Conservation (phyloP, 2,797 vertebrate species). For the Picus viridis region DNA sequence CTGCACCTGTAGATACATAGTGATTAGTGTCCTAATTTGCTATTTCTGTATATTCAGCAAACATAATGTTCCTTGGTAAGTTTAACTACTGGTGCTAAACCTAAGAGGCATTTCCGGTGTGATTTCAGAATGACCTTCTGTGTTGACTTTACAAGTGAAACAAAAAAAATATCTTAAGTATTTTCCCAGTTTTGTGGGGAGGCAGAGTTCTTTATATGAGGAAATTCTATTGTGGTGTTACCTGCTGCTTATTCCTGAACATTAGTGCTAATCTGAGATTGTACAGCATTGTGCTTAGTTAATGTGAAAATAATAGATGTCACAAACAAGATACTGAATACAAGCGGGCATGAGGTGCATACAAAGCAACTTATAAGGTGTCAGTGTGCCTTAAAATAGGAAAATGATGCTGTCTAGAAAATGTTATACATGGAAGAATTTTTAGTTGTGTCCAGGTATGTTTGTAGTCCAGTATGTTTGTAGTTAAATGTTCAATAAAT, state of each 20-base stretch:
- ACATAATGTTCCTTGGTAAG: background rate
- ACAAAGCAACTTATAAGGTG: background rate
- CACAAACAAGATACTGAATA: background rate
- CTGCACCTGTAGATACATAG: background rate
- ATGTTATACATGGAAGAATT: background rate
- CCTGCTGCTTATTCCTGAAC: background rate
- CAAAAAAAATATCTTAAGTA: background rate
- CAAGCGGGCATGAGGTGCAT: background rate
- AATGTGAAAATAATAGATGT: background rate
- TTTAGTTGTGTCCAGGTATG: too few relatives aligned
- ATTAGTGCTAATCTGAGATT: background rate
- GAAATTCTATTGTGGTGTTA: background rate
- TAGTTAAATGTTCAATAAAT: constrained; percentile 36
- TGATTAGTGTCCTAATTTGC: background rate
- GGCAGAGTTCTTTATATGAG: background rate
- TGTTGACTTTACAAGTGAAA: background rate
- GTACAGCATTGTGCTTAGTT: background rate
- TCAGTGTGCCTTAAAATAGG: background rate
- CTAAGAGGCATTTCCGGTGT: background rate
- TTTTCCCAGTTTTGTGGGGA: background rate
- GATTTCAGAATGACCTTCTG: background rate
- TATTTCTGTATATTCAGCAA: background rate
- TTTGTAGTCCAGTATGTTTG: too few relatives aligned
- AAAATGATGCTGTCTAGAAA: constrained; percentile 12
- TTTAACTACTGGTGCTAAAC: background rate